These are phyloP conservation scores for Drosophila carrolli DNA, from an alignment of 1,140 invertebrate species.

Conservation along the genomic window DNA sequence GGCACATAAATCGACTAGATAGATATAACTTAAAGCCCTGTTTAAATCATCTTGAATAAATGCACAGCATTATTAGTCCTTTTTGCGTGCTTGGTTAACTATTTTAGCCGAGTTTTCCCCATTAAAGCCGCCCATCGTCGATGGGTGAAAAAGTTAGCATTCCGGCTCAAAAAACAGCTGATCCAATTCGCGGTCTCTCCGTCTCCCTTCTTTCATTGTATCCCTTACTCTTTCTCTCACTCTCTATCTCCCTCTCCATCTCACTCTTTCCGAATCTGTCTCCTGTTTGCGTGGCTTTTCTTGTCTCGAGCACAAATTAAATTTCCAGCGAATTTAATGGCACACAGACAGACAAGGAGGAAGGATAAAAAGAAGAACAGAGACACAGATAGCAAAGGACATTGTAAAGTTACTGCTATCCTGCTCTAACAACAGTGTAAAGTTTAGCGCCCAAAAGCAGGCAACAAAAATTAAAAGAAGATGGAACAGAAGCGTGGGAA, in stretches of 20 bases:
- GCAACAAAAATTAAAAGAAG: conserved; percentile 20
- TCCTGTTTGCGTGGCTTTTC: conserved; percentile 41
- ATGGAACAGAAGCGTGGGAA: not conserved
- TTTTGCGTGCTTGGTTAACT: conserved; percentile 4
- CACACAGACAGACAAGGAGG: conserved; percentile 52
- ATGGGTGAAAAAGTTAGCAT: conserved; percentile 10
- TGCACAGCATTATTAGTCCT: not conserved
- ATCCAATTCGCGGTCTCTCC: conserved; percentile 12
- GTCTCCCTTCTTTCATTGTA: not conserved
- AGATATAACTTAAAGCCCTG: not conserved
- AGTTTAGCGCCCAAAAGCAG: conserved; percentile 45
- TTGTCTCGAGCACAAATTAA: conserved; percentile 71
- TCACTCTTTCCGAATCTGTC: conserved; percentile 14
- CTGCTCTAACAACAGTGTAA: conserved; percentile 14
- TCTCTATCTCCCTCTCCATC: not conserved
- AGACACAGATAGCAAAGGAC: conserved; percentile 42
- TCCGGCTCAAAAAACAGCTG: conserved; percentile 43
- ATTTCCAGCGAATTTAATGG: conserved; percentile 75
- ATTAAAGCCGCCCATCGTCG: conserved; percentile 10
- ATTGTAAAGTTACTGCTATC: conserved; percentile 33
- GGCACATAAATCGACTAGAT: not conserved
- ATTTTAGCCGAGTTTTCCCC: conserved; percentile 16
- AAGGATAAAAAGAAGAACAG: conserved; percentile 5
- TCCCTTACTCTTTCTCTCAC: not conserved
- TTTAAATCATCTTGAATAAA: not conserved